Conservation (phyloP, 30 jellyfish, hydroid and myxozoan species). For the Morbakka virulenta region DNA sequence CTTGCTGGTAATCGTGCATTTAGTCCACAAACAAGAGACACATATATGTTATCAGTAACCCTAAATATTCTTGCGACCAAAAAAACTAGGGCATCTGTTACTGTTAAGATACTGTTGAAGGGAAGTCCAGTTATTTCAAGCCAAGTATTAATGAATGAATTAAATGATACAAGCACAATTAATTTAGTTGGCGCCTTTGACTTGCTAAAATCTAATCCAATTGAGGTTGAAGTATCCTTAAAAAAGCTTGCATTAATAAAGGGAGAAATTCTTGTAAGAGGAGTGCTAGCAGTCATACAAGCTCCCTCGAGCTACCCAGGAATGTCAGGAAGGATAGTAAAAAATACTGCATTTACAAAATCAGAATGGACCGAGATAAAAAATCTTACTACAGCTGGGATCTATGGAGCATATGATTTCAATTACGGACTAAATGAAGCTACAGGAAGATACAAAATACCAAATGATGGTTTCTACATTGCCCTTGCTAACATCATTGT, state of each 20-base stretch:
- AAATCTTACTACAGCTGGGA: constrained; percentile 52
- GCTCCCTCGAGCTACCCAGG: constrained; percentile 56
- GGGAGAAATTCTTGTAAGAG: background rate
- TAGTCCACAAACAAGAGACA: background rate
- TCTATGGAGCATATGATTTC: constrained; percentile 76
- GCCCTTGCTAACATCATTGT: constrained; percentile 53
- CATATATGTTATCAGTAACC: background rate
- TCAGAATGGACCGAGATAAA: constrained; percentile 29
- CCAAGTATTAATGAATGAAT: background rate
- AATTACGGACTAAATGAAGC: constrained; percentile 33
- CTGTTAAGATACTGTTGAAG: background rate
- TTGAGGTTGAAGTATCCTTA: background rate
- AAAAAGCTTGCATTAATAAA: background rate
- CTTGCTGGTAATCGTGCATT: background rate
- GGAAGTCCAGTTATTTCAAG: background rate
- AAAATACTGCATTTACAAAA: constrained; percentile 1
- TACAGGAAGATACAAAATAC: constrained; percentile 46
- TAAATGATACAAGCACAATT: background rate
- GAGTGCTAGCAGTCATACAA: background rate
- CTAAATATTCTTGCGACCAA: background rate
- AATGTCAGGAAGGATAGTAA: constrained; percentile 39
- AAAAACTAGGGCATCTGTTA: background rate
- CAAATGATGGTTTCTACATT: constrained; percentile 63
- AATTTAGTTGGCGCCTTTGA: background rate
- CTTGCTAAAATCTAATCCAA: background rate